Conservation (phyloP, 1,140 invertebrate genomes). For the Lepidurus couesii region DNA sequence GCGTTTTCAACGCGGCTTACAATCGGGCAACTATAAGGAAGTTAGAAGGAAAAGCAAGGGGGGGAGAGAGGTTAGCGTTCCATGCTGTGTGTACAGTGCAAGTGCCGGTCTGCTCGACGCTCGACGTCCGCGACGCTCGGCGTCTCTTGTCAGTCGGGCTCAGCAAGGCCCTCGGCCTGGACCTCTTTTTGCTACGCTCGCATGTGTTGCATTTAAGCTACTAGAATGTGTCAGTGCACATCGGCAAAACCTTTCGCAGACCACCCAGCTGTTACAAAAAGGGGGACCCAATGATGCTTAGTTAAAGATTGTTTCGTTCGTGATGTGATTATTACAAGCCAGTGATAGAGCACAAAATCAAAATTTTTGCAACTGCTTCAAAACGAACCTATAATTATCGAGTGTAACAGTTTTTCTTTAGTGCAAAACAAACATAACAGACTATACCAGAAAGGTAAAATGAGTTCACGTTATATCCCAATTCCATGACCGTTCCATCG, state of each 20-base stretch:
- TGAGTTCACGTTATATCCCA: neutral
- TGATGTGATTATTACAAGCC: neutral
- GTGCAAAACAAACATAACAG: neutral
- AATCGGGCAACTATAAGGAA: conserved; percentile 18
- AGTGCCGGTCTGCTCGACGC: conserved; percentile 3
- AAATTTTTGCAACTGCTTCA: neutral
- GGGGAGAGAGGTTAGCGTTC: neutral
- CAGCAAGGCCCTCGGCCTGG: conserved; percentile 1
- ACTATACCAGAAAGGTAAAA: neutral
- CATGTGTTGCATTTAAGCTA: neutral
- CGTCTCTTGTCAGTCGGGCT: conserved; percentile 2
- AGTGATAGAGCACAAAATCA: conserved; percentile 19
- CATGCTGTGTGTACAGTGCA: conserved; percentile 3
- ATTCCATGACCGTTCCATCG: too few species aligned
- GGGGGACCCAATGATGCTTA: neutral
- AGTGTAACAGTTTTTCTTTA: conserved; percentile 1
- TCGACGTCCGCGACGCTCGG: conserved; percentile 3
- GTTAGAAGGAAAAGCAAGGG: conserved; percentile 3
- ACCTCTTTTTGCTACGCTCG: neutral
- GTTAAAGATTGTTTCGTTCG: neutral
- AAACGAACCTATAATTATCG: neutral
- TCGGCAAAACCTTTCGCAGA: neutral
- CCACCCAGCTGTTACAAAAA: neutral
- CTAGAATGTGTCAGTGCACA: conserved; percentile 1
- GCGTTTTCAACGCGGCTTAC: conserved; percentile 20